phyloP scores from a whole-genome alignment of 1,140 invertebrate species.

The Zophobas morio region DNA sequence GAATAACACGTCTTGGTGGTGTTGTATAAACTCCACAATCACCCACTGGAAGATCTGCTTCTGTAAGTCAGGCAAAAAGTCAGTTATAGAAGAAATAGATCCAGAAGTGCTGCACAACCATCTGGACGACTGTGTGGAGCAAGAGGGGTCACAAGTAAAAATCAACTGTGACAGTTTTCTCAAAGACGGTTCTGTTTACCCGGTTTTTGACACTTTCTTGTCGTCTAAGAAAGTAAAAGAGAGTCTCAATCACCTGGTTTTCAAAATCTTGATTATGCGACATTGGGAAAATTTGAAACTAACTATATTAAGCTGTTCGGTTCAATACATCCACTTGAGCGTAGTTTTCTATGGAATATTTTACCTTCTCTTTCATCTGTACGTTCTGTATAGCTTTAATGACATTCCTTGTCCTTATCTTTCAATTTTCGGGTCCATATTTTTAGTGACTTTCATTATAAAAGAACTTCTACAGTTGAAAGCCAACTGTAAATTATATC shows the following conservation, averaged over 20 bases:
- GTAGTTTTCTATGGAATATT: conserved; percentile 50
- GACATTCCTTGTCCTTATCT: conserved; percentile 5
- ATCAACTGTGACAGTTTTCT: conserved; percentile 53
- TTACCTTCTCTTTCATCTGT: conserved; percentile 45
- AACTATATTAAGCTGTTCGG: neutral
- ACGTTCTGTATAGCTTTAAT: conserved; percentile 49
- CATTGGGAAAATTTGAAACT: conserved; percentile 48
- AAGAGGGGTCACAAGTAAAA: conserved; percentile 1
- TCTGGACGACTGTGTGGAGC: conserved; percentile 54
- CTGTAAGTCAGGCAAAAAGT: conserved; percentile 6
- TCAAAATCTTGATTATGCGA: conserved; percentile 51
- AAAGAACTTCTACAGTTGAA: conserved; percentile 54
- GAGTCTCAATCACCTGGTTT: conserved; percentile 50
- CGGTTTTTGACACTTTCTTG: conserved; percentile 44
- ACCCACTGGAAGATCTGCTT: too few species aligned
- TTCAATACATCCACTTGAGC: conserved; percentile 50
- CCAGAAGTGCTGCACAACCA: conserved; percentile 21
- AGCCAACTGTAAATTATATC: conserved; percentile 42
- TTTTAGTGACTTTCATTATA: conserved; percentile 19
- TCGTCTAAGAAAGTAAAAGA: conserved; percentile 41
- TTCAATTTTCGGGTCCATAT: conserved; percentile 15
- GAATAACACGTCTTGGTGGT: too few species aligned
- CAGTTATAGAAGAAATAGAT: conserved; percentile 28
- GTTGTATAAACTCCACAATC: too few species aligned
- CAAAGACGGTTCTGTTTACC: conserved; percentile 45